These are phyloP conservation scores for Philhelius pedissequus DNA, from an alignment of 2,888 invertebrate genomes.

Conservation along the genomic window DNA sequence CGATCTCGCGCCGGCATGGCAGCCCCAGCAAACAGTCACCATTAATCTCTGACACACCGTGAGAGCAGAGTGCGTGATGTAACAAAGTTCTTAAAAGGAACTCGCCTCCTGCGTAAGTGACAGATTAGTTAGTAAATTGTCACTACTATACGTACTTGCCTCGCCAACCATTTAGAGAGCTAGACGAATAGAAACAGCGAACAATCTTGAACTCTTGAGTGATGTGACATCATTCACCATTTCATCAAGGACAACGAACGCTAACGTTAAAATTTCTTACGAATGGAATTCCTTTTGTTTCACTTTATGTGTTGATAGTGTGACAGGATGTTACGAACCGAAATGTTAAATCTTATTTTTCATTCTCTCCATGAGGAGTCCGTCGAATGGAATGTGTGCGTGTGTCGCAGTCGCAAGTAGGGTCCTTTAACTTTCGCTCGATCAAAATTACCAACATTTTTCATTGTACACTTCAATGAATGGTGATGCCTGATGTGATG, in stretches of 20 bases:
- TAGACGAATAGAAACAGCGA: neutral
- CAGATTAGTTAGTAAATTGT: slow-evolving; percentile 62
- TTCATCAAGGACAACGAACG: too few species aligned
- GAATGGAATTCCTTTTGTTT: slow-evolving; percentile 59
- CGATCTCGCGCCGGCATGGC: slow-evolving; percentile 45
- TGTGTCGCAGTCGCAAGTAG: neutral
- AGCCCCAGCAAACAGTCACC: too few species aligned
- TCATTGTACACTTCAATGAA: slow-evolving; percentile 58
- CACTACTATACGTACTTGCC: slow-evolving; percentile 39
- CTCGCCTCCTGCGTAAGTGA: slow-evolving; percentile 52
- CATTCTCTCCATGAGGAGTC: slow-evolving; percentile 34
- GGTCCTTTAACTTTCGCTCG: slow-evolving; percentile 37
- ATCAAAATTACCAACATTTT: slow-evolving; percentile 65
- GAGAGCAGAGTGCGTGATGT: slow-evolving; percentile 49
- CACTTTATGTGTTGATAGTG: slow-evolving; percentile 46
- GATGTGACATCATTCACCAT: slow-evolving; percentile 46
- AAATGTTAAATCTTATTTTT: slow-evolving; percentile 57
- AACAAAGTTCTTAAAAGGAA: slow-evolving; percentile 43
- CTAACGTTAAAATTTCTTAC: slow-evolving; percentile 38
- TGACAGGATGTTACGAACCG: slow-evolving; percentile 55
- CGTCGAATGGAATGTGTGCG: slow-evolving; percentile 36
- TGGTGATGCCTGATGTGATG: slow-evolving; percentile 22
- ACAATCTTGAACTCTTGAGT: slow-evolving; percentile 31
- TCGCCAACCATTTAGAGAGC: neutral
- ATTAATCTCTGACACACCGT: slow-evolving; percentile 62